Evolutionary conservation across 1,140 invertebrate species (phyloP).

Genomic region (Drosophila busckii): DNA sequence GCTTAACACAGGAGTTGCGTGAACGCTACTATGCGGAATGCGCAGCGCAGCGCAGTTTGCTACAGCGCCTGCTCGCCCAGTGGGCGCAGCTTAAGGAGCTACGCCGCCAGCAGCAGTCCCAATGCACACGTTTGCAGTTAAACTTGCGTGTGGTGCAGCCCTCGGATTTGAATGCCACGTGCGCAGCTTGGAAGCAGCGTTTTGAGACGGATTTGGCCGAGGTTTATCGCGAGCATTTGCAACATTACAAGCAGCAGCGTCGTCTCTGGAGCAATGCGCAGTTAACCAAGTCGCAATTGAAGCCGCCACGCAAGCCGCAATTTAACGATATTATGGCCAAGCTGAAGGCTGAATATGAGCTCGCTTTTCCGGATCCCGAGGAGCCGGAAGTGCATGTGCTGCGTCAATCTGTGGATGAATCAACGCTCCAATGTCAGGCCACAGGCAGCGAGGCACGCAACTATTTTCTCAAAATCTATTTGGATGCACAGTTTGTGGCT

Average conservation of each 20-base stretch:
- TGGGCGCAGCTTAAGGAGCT: slow-evolving; percentile 79
- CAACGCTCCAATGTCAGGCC: slow-evolving; percentile 1
- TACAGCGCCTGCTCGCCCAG: slow-evolving; percentile 63
- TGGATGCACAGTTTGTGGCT: slow-evolving; percentile 63
- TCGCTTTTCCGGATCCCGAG: slow-evolving; percentile 79
- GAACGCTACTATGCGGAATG: slow-evolving; percentile 71
- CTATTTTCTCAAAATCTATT: slow-evolving; percentile 63
- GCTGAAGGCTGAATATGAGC: slow-evolving; percentile 64
- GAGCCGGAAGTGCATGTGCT: slow-evolving; percentile 80
- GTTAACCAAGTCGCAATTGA: background rate
- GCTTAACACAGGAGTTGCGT: slow-evolving; percentile 65
- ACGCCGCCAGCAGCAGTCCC: slow-evolving; percentile 63
- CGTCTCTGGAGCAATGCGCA: slow-evolving; percentile 38
- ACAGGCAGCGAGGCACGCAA: slow-evolving; percentile 46
- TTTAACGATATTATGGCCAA: slow-evolving; percentile 60
- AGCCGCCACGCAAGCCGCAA: slow-evolving; percentile 65
- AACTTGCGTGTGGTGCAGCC: slow-evolving; percentile 63
- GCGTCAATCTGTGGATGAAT: slow-evolving; percentile 37
- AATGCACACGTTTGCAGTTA: slow-evolving; percentile 74
- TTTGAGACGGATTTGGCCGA: slow-evolving; percentile 77
- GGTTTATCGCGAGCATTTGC: slow-evolving; percentile 70
- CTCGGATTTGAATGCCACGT: slow-evolving; percentile 23
- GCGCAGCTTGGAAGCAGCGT: slow-evolving; percentile 45
- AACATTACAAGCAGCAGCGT: slow-evolving; percentile 60
- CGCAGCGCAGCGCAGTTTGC: slow-evolving; percentile 51